A percentile compares a stretch with the other conserved stretches of the same genome.
phyloP scores from a whole-genome alignment of 2,113 vertebrate species.

The Montifringilla adamsi region DNA sequence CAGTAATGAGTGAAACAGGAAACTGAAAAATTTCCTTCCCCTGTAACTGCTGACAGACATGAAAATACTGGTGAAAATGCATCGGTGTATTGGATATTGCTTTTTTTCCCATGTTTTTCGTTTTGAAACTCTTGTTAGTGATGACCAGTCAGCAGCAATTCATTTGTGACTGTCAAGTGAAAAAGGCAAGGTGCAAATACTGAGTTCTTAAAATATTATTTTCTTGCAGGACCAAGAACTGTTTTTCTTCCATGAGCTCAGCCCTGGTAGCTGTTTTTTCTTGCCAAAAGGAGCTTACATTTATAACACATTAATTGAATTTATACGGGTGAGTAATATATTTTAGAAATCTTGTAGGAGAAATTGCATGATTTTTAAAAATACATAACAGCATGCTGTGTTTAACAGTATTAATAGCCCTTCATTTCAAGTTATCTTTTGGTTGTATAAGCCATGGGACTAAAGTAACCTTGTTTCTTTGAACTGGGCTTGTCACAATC shows the following conservation, averaged over 20 bases:
- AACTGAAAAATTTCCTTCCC: not conserved
- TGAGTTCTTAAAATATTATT: conserved; percentile 72
- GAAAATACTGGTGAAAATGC: not conserved
- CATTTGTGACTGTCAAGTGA: not conserved
- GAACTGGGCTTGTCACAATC: not conserved
- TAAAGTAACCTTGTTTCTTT: not conserved
- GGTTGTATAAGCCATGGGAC: not conserved
- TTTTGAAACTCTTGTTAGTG: not conserved
- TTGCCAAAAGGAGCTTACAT: conserved; percentile 93
- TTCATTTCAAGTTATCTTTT: not conserved
- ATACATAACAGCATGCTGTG: accelerated
- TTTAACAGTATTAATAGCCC: not conserved
- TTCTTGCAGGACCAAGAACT: conserved; percentile 91
- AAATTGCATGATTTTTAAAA: not conserved
- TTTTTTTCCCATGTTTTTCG: not conserved
- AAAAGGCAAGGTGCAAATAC: conserved; percentile 41
- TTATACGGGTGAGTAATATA: conserved; percentile 85
- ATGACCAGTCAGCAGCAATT: not conserved
- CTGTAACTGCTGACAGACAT: not conserved
- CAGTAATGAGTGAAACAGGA: not conserved
- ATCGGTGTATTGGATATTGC: not conserved
- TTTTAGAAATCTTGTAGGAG: not conserved
- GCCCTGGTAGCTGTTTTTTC: conserved; percentile 98
- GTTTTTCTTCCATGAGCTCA: conserved; percentile 98
- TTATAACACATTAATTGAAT: conserved; percentile 90